phyloP scores from a whole-genome alignment of 1,140 invertebrate genomes.

The Trachelipus rathkii region DNA sequence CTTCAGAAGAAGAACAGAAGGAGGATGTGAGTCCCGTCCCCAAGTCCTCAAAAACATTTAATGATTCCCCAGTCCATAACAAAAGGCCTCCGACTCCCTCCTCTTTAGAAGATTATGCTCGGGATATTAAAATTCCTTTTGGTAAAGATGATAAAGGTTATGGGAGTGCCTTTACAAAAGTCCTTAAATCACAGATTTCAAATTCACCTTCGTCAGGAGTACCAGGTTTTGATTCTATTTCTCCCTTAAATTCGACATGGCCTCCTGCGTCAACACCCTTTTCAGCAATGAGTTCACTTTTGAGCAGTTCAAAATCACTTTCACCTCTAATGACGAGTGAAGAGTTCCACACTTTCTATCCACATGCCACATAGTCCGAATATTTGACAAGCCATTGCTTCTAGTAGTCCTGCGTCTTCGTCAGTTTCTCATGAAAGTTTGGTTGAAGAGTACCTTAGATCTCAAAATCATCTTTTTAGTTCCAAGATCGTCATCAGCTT shows the following conservation, averaged over 20 bases:
- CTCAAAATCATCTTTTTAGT: slow-evolving; percentile 34
- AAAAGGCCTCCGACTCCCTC: neutral
- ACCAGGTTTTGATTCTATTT: slow-evolving; percentile 45
- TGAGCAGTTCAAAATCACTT: slow-evolving; percentile 43
- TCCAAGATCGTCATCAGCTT: slow-evolving; percentile 28
- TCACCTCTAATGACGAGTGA: slow-evolving; percentile 45
- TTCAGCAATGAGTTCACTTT: slow-evolving; percentile 39
- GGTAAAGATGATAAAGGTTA: slow-evolving; percentile 28
- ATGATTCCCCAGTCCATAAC: neutral
- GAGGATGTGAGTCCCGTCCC: neutral
- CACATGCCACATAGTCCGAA: no score
- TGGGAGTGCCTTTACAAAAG: slow-evolving; percentile 51
- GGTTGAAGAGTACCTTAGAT: slow-evolving; percentile 44
- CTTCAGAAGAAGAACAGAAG: slow-evolving; percentile 49
- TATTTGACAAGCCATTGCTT: no score
- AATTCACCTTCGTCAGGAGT: slow-evolving; percentile 47
- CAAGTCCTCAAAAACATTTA: neutral
- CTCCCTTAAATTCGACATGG: slow-evolving; percentile 46
- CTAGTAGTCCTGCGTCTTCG: slow-evolving; percentile 27
- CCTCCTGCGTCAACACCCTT: slow-evolving; percentile 46
- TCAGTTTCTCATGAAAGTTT: slow-evolving; percentile 35
- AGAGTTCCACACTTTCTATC: slow-evolving; percentile 40
- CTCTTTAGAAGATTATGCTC: slow-evolving; percentile 28
- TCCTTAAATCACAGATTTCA: slow-evolving; percentile 48
- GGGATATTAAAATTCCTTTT: neutral